Percentiles rank a stretch among this genome's conserved stretches.
Evolutionary conservation across 2,113 vertebrate species (phyloP).

Genomic region (Psettodes erumei): DNA sequence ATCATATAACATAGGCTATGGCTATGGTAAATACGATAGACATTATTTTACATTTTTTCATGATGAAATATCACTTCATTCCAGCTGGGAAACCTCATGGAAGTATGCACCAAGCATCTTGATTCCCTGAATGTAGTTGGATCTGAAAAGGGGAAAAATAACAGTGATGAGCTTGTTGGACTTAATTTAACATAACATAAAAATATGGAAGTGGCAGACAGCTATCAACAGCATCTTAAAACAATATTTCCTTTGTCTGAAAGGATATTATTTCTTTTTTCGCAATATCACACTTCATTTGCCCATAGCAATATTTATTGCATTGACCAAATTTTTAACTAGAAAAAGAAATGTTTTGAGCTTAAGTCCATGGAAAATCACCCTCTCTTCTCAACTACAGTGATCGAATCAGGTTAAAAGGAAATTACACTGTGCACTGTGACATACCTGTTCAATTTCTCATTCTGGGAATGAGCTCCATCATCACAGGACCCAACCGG

Average conservation of each 20-base stretch:
- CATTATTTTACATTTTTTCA: slow-evolving; percentile 3
- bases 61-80: slow-evolving; percentile 63
- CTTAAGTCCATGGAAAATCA: no score
- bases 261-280: neutral
- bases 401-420: neutral
- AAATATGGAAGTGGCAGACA: neutral
- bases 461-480: slow-evolving; percentile 97
- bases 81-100: slow-evolving; percentile 91
- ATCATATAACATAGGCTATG: slow-evolving; percentile 5
- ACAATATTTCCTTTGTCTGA: neutral
- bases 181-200: neutral
- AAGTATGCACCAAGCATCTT: slow-evolving; percentile 95
- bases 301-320: neutral
- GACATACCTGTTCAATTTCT: slow-evolving; percentile 93
- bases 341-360: no score
- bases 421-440: neutral
- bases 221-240: neutral
- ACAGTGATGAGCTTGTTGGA: neutral
- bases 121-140: slow-evolving; percentile 93
- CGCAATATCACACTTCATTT: neutral
- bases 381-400: neutral
- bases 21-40: neutral
- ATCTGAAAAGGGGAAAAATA: slow-evolving; percentile 76
- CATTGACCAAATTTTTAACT: neutral
- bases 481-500: slow-evolving; percentile 95